Conservation (phyloP, 1,140 invertebrate genomes). For the Andrena cerasifolii region DNA sequence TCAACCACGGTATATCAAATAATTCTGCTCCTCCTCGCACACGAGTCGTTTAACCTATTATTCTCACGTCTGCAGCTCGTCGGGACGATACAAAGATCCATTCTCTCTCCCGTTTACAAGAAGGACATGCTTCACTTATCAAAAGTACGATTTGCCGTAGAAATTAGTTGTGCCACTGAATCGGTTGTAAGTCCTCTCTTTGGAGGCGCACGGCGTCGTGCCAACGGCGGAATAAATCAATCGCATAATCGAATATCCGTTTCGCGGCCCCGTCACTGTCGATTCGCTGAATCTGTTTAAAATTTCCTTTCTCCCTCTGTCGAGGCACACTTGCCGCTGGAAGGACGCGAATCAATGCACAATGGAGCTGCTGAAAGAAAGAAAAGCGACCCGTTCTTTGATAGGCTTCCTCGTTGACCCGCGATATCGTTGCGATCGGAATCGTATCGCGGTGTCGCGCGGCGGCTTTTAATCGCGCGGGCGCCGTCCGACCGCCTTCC, state of each 20-base stretch:
- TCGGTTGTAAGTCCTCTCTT: not conserved
- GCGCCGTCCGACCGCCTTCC: too few species aligned
- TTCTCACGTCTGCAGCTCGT: not conserved
- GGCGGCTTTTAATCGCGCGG: not conserved
- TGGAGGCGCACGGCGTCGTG: too few species aligned
- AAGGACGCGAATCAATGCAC: not conserved
- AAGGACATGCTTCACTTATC: not conserved
- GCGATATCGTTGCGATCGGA: not conserved
- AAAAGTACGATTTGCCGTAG: not conserved
- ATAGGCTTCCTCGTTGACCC: not conserved
- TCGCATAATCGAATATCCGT: constrained; percentile 17
- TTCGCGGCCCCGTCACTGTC: not conserved
- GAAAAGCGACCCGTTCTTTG: too few species aligned
- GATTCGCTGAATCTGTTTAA: constrained; percentile 16
- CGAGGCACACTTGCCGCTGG: too few species aligned
- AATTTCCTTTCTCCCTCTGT: not conserved
- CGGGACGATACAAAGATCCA: not conserved
- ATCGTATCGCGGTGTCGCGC: too few species aligned
- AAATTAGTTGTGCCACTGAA: not conserved
- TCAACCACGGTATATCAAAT: too few species aligned
- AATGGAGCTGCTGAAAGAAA: not conserved
- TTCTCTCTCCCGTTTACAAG: not conserved
- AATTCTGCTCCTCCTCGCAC: too few species aligned
- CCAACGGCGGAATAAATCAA: constrained; percentile 11
- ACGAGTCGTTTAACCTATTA: too few species aligned